Conservation (phyloP, 2,113 vertebrate species). For the Cichladusa arquata region DNA sequence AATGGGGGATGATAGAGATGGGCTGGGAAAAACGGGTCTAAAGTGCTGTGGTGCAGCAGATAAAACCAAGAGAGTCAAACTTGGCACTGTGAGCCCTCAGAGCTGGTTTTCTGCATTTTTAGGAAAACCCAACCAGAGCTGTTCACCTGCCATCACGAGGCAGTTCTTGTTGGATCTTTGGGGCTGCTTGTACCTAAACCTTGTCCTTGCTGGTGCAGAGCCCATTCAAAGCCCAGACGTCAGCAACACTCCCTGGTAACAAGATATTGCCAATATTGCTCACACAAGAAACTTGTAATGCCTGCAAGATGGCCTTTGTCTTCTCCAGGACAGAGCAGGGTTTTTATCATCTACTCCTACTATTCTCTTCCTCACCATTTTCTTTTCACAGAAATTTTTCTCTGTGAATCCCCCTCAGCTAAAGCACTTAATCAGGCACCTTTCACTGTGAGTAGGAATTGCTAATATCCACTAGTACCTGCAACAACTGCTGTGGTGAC, state of each 20-base stretch:
- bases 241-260: not conserved
- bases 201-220: not conserved
- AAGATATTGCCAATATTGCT: not conserved
- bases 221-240: not conserved
- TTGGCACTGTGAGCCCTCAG: not conserved
- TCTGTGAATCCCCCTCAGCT: not conserved
- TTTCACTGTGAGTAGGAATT: not conserved
- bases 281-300: not conserved
- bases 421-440: not conserved
- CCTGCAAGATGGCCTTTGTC: not conserved
- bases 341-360: not conserved
- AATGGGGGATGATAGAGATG: not conserved
- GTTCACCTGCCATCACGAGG: not conserved
- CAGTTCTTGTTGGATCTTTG: not conserved
- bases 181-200: not conserved
- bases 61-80: not conserved
- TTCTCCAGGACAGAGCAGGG: not conserved
- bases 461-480: rapidly evolving
- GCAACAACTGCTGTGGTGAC: not conserved
- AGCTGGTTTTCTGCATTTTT: not conserved
- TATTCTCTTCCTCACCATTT: not conserved
- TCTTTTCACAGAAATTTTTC: not conserved
- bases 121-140: not conserved
- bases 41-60: not conserved
- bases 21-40: not conserved